These are phyloP conservation scores for Hemicordylus capensis DNA, from an alignment of 2,113 vertebrate genomes.

Conservation along the genomic window DNA sequence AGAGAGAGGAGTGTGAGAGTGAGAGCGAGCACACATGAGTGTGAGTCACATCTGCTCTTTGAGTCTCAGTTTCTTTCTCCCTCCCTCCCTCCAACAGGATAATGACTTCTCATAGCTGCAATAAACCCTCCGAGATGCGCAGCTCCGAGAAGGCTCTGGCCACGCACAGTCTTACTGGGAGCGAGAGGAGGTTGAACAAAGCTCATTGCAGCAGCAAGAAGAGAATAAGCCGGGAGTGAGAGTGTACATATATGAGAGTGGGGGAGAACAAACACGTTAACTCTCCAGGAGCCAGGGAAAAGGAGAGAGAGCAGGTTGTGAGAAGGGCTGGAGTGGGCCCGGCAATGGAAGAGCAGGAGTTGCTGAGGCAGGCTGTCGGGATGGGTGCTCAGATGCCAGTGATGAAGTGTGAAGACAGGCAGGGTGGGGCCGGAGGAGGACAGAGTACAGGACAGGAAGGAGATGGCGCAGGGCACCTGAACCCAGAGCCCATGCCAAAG, in stretches of 20 bases:
- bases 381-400: background rate
- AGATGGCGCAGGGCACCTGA: background rate
- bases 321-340: background rate
- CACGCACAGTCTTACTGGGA: background rate
- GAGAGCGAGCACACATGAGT: background rate
- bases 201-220: background rate
- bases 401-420: background rate
- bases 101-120: background rate
- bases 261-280: background rate
- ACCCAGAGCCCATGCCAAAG: background rate
- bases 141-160: background rate
- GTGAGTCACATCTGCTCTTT: slow-evolving; percentile 9
- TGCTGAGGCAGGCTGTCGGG: background rate
- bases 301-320: background rate
- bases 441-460: background rate
- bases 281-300: background rate
- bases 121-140: slow-evolving; percentile 3
- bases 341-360: background rate
- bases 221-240: background rate
- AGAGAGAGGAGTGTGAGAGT: background rate
- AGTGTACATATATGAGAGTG: too few species aligned
- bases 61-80: background rate
- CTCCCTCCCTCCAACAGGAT: background rate
- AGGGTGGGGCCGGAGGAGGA: too few species aligned
- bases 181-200: background rate